Evolutionary conservation across 2,797 vertebrate genomes (phyloP), one percentile per base, ranked within the genome.

Genomic region (Mustela erminea): DNA sequence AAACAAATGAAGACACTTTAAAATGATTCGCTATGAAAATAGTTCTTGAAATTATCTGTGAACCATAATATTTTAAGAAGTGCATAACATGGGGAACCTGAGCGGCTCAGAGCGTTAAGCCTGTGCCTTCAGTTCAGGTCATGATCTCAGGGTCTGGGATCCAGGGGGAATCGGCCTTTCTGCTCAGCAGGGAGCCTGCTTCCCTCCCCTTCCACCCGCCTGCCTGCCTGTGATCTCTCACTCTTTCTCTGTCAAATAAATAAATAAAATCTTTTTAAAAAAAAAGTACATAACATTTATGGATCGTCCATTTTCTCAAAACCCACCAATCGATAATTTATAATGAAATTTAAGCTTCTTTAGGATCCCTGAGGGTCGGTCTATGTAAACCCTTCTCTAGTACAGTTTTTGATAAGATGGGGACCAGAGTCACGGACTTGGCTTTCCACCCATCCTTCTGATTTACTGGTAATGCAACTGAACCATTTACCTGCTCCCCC

Each of bases 1-100:
- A 68, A 93, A 68, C 23, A 90, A 93, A 82, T 60, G n/a, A 85
- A 84, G 72, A 60, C n/a, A 60, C 49, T 89, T 78, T 89, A 81
- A 90, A 82, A 86, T 52, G 13, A 41, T 82, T 52, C 86, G 75
- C 17, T 29, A 52, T 84, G 35, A 90, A 86, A 46, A 54, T 81
- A 17, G 17, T 89, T 90, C 56, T 90, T 75, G 74, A 75, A 90
- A 23, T 66, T 93, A 89, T 74, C 85, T 74, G 80, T 93, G 74
- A 86, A 87, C 23, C 32, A 32, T 41, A 86, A 85, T 25, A 93
- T 90, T 93, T 86, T 66, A 68, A 86, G 14, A 87, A 91, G 27
- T 64, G 54, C 87, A 52, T 52, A 52, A 52, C 49, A 52, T 52
- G 49, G 49, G 49, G 49, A 52, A 49, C 49, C 49, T 52, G 49